phyloP scores from a whole-genome alignment of 2,113 vertebrate species.

The Vireo altiloquus region DNA sequence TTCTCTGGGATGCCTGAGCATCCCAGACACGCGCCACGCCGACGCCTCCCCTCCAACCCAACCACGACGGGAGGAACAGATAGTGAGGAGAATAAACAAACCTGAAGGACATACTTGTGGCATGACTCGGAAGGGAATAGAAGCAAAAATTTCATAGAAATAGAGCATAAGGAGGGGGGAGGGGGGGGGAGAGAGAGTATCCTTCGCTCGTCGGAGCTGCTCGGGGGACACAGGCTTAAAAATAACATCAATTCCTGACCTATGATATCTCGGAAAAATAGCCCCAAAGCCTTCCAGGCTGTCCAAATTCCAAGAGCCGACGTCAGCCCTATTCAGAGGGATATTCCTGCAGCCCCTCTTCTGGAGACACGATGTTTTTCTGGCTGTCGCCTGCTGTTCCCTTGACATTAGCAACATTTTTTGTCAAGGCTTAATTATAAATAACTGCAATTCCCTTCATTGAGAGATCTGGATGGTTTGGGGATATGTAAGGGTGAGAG shows the following conservation, averaged over 20 bases:
- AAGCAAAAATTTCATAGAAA: slow-evolving; percentile 43
- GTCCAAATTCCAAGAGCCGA: slow-evolving; percentile 49
- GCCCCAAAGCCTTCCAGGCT: slow-evolving; percentile 39
- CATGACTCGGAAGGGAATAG: slow-evolving; percentile 45
- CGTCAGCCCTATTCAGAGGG: slow-evolving; percentile 59
- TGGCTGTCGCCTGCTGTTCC: slow-evolving; percentile 46
- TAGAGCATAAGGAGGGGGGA: background rate
- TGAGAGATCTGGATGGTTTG: slow-evolving; percentile 14
- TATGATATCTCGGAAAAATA: slow-evolving; percentile 70
- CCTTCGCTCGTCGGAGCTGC: slow-evolving; percentile 4
- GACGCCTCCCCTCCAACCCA: slow-evolving; percentile 22
- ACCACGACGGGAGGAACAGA: background rate
- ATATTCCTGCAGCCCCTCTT: slow-evolving; percentile 63
- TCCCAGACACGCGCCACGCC: slow-evolving; percentile 19
- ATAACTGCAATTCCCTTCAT: slow-evolving; percentile 47
- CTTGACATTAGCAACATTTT: slow-evolving; percentile 61
- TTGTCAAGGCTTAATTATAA: slow-evolving; percentile 65
- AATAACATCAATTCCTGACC: slow-evolving; percentile 62
- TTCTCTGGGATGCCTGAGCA: slow-evolving; percentile 24
- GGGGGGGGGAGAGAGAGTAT: background rate
- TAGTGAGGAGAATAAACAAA: slow-evolving; percentile 38
- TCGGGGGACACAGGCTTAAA: slow-evolving; percentile 47
- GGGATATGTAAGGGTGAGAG: background rate
- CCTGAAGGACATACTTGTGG: slow-evolving; percentile 41
- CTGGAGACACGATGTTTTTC: slow-evolving; percentile 64